Evolutionary conservation across 2,797 vertebrate genomes (phyloP).

Genomic region (Pseudocheirus occidentalis): DNA sequence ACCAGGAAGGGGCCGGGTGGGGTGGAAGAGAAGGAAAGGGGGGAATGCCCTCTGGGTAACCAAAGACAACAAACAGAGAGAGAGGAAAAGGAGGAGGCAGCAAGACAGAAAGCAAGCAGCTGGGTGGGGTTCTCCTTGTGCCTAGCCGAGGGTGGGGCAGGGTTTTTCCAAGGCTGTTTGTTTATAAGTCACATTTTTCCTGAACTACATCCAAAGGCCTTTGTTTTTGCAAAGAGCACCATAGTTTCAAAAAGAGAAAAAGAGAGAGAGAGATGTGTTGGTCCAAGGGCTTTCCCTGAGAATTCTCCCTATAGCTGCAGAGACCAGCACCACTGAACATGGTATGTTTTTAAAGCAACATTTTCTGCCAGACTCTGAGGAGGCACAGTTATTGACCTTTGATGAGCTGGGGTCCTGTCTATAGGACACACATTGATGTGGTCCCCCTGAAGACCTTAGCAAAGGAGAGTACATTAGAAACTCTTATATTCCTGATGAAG

Average conservation of each 20-base stretch:
- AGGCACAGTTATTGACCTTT: neutral
- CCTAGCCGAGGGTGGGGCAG: conserved; percentile 63
- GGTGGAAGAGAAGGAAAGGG: neutral
- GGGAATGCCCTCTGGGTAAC: neutral
- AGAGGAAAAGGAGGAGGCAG: conserved; percentile 42
- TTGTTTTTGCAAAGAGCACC: conserved; percentile 75
- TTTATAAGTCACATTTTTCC: conserved; percentile 79
- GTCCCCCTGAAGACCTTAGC: conserved; percentile 7
- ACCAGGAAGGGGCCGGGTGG: conserved; percentile 15
- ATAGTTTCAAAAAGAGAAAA: conserved; percentile 75
- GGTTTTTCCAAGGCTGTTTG: conserved; percentile 77
- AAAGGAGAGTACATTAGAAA: neutral
- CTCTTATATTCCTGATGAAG: neutral
- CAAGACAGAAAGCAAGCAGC: conserved; percentile 2
- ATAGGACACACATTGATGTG: conserved; percentile 7
- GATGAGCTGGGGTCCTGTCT: neutral
- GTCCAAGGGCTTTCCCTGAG: conserved; percentile 78
- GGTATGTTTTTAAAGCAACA: neutral
- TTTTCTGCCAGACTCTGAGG: conserved; percentile 34
- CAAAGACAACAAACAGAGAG: conserved; percentile 34
- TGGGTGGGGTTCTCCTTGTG: conserved; percentile 41
- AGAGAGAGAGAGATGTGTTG: conserved; percentile 62
- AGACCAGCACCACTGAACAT: conserved; percentile 45
- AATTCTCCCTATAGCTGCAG: conserved; percentile 59
- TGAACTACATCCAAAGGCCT: conserved; percentile 76